Base-by-base conservation (phyloP, 2,797 vertebrate species). In the Cygnus olor region DNA sequence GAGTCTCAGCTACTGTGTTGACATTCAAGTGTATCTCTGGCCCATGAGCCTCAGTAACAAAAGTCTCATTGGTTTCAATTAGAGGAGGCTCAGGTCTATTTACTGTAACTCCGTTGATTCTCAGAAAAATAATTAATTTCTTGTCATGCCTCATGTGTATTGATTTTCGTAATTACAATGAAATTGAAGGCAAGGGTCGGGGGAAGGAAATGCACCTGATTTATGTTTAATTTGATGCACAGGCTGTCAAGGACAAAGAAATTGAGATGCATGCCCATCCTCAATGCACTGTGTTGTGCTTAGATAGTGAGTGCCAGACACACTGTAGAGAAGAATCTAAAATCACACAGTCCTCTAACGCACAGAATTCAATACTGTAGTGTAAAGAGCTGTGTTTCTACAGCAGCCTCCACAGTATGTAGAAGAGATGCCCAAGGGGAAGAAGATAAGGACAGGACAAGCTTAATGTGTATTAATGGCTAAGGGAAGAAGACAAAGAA, bases 101-200 rank as follows among this genome's bases (percentile, higher is more conserved):
- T 97, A 96, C 90, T 93, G 85, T 85, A 94, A 94, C 73, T 6
- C n/a, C 96, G 86, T 22, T 2, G 4, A 72, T 74, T 66, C 72
- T 65, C 72, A 69, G 45, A 58, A 96, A 95, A 96, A 96, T 85
- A 96, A 94, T 94, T 94, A 95, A 94, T 94, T 87, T 85, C 90
- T 94, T 96, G 88, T 93, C 88, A 56, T 87, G 84, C 85, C 95
- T 96, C 91, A 74, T 0, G 54, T 78, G 90, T 74, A 97, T 92
- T 89, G 90, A 93, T 93, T 92, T 94, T 92, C 85, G 91, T 94
- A 96, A 95, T 95, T 96, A 96, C 71, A 82, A 44, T 21, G 30
- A 78, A 85, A 94, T 78, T 45, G 83, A 57, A 89, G 65, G 68
- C 68, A 17, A 90, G 79, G 57, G 53, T n/a, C 30, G 34, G 25